Conservation (phyloP, 2,113 vertebrate species). For the Panthera tigris region DNA sequence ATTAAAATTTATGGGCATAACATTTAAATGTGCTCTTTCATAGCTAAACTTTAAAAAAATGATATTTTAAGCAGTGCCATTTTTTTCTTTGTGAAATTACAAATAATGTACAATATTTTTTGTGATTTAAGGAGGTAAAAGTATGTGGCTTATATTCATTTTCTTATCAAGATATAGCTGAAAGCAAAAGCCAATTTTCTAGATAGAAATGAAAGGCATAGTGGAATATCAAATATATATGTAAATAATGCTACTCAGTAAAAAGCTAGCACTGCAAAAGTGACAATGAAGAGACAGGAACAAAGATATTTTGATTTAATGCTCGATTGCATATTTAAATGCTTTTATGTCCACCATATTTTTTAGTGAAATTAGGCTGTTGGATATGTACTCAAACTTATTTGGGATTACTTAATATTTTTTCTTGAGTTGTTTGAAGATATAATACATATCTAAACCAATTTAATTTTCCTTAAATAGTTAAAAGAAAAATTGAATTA, state of each 20-base stretch:
- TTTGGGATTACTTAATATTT: constrained; percentile 73
- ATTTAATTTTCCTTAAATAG: constrained; percentile 47
- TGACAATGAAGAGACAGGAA: constrained; percentile 33
- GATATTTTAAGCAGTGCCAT: neutral
- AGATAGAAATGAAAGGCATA: constrained; percentile 25
- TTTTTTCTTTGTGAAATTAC: constrained; percentile 51
- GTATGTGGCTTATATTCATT: constrained; percentile 30
- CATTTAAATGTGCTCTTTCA: constrained; percentile 45
- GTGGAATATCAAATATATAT: constrained; percentile 41
- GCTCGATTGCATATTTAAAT: constrained; percentile 64
- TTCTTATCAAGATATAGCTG: constrained; percentile 39
- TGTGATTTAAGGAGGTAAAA: constrained; percentile 30
- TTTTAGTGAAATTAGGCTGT: constrained; percentile 39
- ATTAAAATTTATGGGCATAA: constrained; percentile 39
- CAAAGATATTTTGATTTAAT: constrained; percentile 44
- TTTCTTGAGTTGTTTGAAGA: constrained; percentile 27
- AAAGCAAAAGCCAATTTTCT: constrained; percentile 46
- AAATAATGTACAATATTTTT: constrained; percentile 44
- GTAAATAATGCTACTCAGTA: constrained; percentile 43
- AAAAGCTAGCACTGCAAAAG: neutral
- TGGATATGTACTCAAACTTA: constrained; percentile 73
- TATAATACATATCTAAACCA: constrained; percentile 35
- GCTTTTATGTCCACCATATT: constrained; percentile 71
- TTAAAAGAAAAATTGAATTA: constrained; percentile 40
- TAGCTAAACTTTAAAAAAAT: constrained; percentile 30